Evolutionary conservation across 2,797 vertebrate genomes (phyloP), one percentile per base, ranked within the genome.

Genomic region (Euthynnus affinis): DNA sequence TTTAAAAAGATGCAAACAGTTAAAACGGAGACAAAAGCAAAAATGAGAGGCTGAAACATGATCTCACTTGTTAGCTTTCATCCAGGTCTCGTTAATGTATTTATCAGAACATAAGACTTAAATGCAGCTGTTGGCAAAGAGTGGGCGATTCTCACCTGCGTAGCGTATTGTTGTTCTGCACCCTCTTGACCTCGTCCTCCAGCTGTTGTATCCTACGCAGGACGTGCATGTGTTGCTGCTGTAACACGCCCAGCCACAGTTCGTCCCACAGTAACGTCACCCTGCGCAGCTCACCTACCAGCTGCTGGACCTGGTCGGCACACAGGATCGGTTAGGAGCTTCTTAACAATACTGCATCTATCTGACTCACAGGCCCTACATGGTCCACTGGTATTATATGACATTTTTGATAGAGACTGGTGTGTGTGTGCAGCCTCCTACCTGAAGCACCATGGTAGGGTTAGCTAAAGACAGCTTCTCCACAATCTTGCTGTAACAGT

Each of bases 401-500:
- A 14, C 1, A 37, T 51, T 15, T 29, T 25, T 25, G 7, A 40
- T 7, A 40, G 22, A 29, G 23, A 22, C 23, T 18, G 4, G n/a
- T 59, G 1, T n/a, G 0, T 42, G 1, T 23, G 27, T 59, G 18
- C 9, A 68, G 42, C 51, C 7, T 53, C 53, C 40, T 95, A 99
- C 98, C 98, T 99, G 98, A 40, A 98, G 94, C 59, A 99, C 98
- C 98, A 99, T 99, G n/a, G 97, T 98, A 4, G 98, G 98, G 90
- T 97, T 99, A 64, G 97, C 98, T 44, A 96, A 88, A 8, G 98
- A 99, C 40, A 99, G 93, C 61, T 98, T 99, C 84, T 99, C 98
- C 40, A 99, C 98, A 0, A 99, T 99, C 94, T 99, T 99, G 95
- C 97, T 99, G 93, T 99, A 99, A 89, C 98, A 99, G 85, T 99